Evolutionary conservation across 2,797 vertebrate genomes (phyloP).

Genomic region (Centroberyx gerrardi): DNA sequence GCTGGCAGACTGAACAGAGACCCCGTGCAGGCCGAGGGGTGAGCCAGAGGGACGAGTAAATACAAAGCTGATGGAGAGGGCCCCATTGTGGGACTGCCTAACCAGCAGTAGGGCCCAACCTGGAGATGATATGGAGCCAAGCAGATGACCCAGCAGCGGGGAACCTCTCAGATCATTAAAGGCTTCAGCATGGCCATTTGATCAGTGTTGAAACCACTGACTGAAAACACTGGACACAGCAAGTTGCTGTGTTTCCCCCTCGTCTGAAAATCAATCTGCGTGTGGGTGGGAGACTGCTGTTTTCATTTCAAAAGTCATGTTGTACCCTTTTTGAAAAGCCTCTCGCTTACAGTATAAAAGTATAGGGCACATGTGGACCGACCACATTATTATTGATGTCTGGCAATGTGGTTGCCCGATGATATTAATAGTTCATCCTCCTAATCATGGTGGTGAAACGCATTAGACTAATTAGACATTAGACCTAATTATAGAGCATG

Average conservation of each 20-base stretch:
- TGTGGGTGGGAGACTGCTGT: slow-evolving; percentile 73
- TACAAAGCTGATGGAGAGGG: slow-evolving; percentile 77
- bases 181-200: slow-evolving; percentile 77
- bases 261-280: slow-evolving; percentile 75
- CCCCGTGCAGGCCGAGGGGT: slow-evolving; percentile 76
- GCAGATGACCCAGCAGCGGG: slow-evolving; percentile 74
- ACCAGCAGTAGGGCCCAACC: slow-evolving; percentile 70
- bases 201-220: slow-evolving; percentile 78
- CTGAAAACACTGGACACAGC: slow-evolving; percentile 81
- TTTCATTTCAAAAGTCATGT: slow-evolving; percentile 78
- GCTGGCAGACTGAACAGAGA: slow-evolving; percentile 82
- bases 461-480: not conserved
- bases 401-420: not conserved
- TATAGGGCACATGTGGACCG: slow-evolving; percentile 25
- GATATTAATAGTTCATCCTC: slow-evolving; percentile 16
- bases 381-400: slow-evolving; percentile 1
- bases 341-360: not conserved
- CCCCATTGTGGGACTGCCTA: slow-evolving; percentile 69
- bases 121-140: slow-evolving; percentile 75
- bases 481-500: too few species aligned
- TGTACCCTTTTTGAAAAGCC: slow-evolving; percentile 59
- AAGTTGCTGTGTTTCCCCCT: slow-evolving; percentile 71
- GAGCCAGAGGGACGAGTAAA: slow-evolving; percentile 83
- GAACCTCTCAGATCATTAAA: slow-evolving; percentile 76
- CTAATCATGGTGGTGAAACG: not conserved